A percentile compares a stretch with the other conserved stretches of the same genome.
These are phyloP conservation scores for Deroplatys truncata DNA, from an alignment of 2,888 invertebrate species.

Conservation along the genomic window DNA sequence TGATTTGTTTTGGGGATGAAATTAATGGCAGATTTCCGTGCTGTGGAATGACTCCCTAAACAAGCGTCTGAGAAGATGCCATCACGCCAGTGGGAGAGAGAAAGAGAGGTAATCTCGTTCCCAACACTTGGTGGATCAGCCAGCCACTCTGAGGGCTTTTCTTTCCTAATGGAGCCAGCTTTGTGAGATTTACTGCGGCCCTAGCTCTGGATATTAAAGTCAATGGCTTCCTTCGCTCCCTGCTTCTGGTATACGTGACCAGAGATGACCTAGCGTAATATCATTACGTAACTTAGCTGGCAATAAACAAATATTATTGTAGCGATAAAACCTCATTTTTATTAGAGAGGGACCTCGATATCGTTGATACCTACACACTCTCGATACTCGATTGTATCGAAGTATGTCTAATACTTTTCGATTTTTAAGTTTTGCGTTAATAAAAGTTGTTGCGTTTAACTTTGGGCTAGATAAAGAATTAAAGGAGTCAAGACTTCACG, in stretches of 20 bases:
- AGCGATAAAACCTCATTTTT: no score
- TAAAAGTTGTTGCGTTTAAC: no score
- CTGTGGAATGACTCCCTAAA: no score
- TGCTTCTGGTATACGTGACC: background rate
- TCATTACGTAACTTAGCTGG: no score
- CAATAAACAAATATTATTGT: no score
- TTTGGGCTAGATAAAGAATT: no score
- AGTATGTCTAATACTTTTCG: no score
- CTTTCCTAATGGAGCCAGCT: background rate
- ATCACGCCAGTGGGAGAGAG: background rate
- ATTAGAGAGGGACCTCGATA: no score
- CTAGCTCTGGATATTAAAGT: background rate
- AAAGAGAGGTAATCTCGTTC: background rate
- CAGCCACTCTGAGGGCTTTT: background rate
- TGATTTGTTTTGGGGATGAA: background rate
- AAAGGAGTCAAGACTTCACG: no score
- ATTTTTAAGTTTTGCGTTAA: no score
- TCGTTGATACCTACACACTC: no score
- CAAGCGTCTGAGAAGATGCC: background rate
- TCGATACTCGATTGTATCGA: no score
- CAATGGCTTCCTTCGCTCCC: background rate
- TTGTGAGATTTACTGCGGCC: background rate
- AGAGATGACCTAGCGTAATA: background rate
- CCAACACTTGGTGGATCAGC: background rate
- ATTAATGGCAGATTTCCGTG: background rate